Base-by-base conservation (phyloP, 2,113 vertebrate species). In the Pluvialis apricaria region DNA sequence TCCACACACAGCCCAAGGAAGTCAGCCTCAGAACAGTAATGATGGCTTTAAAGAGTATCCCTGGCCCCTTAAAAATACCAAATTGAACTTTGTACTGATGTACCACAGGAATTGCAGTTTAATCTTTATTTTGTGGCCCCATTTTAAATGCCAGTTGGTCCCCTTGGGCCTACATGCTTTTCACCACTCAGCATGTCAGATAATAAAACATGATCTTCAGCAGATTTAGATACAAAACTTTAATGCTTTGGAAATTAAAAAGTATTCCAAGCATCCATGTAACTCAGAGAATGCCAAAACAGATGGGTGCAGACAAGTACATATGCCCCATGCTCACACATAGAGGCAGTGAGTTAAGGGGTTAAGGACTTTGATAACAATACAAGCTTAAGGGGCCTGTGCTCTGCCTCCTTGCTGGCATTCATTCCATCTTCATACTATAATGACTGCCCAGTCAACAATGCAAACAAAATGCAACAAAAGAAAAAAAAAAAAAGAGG, bases 251-350 rank as follows among this genome's bases (percentile, higher is more conserved):
- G 60, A 93, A 95, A 89, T 72, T 22, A 65, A 89, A 28, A 94
- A 76, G 47, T 51, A 96, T 96, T 92, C 57, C 86, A 94, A 89
- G 45, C 58, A 95, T 62, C 28, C 70, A n/a, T 8, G 31, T 79
- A 91, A 94, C 70, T 75, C 73, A 57, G 62, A 87, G 65, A 94
- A 96, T 92, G 87, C 25, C 44, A 45, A 87, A 91, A 79, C 94
- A 94, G 84, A 95, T 90, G 91, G 78, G 17, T 87, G 52, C 11
- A 6, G 57, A 22, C 20, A 68, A 79, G 75, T 66, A 84, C 70
- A 75, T 51, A 2, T 2, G 36, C 19, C 47, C 24, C 3, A 1
- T 57, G 47, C 73, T 86, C 11, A 82, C 18, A 68, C 31, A 76
- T 1, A 70, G 17, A 17, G 77, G 18, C 65, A 44, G 47, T 28